Conservation (phyloP, 2,797 vertebrate genomes). For the Poeciliopsis turneri region DNA sequence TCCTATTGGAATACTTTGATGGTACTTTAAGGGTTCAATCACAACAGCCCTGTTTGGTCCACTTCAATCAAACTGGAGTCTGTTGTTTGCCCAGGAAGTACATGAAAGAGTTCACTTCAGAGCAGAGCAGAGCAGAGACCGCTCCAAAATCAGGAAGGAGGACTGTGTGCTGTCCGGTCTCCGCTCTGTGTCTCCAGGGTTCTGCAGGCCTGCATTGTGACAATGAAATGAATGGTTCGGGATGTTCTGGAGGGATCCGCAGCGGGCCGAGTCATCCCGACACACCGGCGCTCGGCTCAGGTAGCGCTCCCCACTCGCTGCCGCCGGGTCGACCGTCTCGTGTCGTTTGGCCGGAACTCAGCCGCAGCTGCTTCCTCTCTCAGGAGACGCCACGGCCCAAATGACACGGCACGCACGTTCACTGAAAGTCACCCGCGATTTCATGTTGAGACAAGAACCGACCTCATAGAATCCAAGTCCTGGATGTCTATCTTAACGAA, state of each 20-base stretch:
- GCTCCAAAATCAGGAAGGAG: no score
- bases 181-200: not conserved
- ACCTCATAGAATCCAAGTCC: slow-evolving; percentile 23
- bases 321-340: not conserved
- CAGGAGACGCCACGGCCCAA: slow-evolving; percentile 5
- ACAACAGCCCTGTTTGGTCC: no score
- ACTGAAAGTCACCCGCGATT: slow-evolving; percentile 24
- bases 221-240: slow-evolving; percentile 44
- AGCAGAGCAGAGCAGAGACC: no score
- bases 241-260: slow-evolving; percentile 30
- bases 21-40: no score
- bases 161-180: not conserved
- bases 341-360: slow-evolving; percentile 11
- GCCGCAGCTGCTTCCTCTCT: slow-evolving; percentile 18
- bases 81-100: no score
- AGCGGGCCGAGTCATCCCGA: slow-evolving; percentile 25
- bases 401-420: not conserved
- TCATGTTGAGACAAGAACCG: slow-evolving; percentile 31
- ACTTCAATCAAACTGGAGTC: no score
- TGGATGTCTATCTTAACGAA: slow-evolving; percentile 54
- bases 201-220: slow-evolving; percentile 12
- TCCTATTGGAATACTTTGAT: no score
- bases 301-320: slow-evolving; percentile 4
- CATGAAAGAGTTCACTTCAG: no score
- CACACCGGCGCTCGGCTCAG: slow-evolving; percentile 18